Evolutionary conservation across 2,888 invertebrate species (phyloP).

Genomic region (Calameuta filiformis): DNA sequence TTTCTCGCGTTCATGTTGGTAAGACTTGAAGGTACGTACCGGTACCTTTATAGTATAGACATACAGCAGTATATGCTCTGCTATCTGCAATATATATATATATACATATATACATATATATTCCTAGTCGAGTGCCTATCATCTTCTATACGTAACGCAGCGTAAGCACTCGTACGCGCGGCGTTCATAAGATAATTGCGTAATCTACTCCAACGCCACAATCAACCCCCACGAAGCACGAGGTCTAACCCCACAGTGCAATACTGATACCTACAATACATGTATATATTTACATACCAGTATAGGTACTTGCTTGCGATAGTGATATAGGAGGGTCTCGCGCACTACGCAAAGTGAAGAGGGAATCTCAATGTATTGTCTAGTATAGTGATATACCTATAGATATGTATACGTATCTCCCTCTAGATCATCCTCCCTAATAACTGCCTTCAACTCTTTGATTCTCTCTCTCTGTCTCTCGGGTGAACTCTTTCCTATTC

Average conservation of each 20-base stretch:
- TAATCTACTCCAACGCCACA: constrained; percentile 53
- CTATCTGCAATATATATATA: constrained; percentile 4
- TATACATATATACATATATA: constrained; percentile 2
- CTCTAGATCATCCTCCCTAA: neutral
- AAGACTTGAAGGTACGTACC: neutral
- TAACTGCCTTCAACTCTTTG: neutral
- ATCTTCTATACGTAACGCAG: constrained; percentile 36
- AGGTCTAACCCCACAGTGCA: neutral
- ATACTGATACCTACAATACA: neutral
- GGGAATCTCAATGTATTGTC: neutral
- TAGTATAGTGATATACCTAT: neutral
- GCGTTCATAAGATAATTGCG: constrained; percentile 58
- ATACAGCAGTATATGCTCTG: constrained; percentile 5
- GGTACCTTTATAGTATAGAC: neutral
- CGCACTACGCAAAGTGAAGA: neutral
- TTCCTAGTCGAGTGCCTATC: constrained; percentile 30
- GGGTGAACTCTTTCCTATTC: neutral
- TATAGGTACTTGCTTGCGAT: neutral
- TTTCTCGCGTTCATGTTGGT: constrained; percentile 20
- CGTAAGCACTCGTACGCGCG: constrained; percentile 43
- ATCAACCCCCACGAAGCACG: constrained; percentile 43
- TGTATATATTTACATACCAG: neutral
- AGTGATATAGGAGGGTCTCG: neutral
- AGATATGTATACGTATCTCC: neutral
- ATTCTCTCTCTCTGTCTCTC: neutral